Conservation (phyloP, 2,797 vertebrate genomes). For the Semaprochilodus insignis region DNA sequence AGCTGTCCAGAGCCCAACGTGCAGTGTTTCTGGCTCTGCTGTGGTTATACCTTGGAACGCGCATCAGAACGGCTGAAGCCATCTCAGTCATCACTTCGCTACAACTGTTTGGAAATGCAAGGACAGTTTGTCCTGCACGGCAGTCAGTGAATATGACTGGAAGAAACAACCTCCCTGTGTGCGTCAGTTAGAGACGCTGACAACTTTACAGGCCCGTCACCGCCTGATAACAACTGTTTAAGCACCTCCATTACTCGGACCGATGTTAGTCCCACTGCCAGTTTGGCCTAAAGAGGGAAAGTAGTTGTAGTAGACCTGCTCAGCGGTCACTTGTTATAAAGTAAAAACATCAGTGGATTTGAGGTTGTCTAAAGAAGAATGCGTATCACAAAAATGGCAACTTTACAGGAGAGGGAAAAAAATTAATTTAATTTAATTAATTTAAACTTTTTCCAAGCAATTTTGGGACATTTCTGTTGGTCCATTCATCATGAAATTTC, state of each 20-base stretch:
- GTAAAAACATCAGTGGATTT: no score
- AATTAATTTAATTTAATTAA: no score
- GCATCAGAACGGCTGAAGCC: slow-evolving; percentile 6
- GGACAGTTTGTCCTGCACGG: neutral
- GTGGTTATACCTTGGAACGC: slow-evolving; percentile 26
- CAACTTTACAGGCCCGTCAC: neutral
- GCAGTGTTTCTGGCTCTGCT: slow-evolving; percentile 17
- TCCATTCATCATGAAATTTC: no score
- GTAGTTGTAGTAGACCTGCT: neutral
- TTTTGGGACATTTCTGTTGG: no score
- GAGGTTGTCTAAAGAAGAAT: no score
- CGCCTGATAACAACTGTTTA: neutral
- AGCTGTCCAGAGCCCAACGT: slow-evolving; percentile 24
- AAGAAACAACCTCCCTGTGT: neutral
- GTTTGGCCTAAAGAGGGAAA: neutral
- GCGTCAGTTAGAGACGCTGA: slow-evolving; percentile 4
- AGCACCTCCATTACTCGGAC: neutral
- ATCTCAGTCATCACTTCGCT: slow-evolving; percentile 1
- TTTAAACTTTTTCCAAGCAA: no score
- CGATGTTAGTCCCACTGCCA: neutral
- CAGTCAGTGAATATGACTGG: neutral
- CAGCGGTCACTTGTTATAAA: no score
- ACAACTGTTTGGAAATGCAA: neutral
- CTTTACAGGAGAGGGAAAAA: no score
- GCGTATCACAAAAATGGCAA: no score